Conservation (phyloP, 2,888 invertebrate genomes). For the Elysia crispata region DNA sequence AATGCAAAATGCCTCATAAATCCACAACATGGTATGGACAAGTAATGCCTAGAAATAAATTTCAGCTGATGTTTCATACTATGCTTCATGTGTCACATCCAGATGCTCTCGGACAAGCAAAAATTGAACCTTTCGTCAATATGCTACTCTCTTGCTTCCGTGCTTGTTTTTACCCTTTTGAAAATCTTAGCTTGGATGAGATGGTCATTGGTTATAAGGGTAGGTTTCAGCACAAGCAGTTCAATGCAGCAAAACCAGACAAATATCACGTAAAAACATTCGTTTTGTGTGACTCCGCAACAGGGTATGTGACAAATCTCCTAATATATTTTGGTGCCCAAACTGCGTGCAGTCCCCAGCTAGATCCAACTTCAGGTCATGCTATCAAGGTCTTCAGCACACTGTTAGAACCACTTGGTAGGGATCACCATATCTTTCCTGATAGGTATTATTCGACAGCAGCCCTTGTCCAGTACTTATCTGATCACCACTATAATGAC, state of each 20-base stretch:
- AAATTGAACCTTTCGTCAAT: constrained; percentile 18
- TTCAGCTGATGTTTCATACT: neutral
- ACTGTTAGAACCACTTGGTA: neutral
- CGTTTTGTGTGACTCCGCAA: constrained; percentile 1
- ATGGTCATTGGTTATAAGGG: constrained; percentile 33
- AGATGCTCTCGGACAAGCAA: neutral
- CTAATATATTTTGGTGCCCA: constrained; percentile 10
- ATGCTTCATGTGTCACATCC: neutral
- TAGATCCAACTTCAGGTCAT: constrained; percentile 11
- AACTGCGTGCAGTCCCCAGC: constrained; percentile 13
- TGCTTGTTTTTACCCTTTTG: constrained; percentile 22
- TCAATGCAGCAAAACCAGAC: constrained; percentile 21
- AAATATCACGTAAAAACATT: constrained; percentile 30
- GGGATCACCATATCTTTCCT: neutral
- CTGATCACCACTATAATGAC: neutral
- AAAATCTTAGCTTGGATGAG: constrained; percentile 24
- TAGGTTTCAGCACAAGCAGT: constrained; percentile 14
- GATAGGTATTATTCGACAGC: constrained; percentile 6
- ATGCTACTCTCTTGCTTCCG: too few relatives aligned
- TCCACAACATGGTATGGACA: neutral
- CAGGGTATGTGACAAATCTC: constrained; percentile 20
- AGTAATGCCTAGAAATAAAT: neutral
- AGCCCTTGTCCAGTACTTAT: neutral
- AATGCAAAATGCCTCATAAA: neutral
- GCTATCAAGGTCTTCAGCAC: neutral